Evolutionary conservation across 2,113 vertebrate genomes (phyloP).

Genomic region (Cyprinodon tularosa): DNA sequence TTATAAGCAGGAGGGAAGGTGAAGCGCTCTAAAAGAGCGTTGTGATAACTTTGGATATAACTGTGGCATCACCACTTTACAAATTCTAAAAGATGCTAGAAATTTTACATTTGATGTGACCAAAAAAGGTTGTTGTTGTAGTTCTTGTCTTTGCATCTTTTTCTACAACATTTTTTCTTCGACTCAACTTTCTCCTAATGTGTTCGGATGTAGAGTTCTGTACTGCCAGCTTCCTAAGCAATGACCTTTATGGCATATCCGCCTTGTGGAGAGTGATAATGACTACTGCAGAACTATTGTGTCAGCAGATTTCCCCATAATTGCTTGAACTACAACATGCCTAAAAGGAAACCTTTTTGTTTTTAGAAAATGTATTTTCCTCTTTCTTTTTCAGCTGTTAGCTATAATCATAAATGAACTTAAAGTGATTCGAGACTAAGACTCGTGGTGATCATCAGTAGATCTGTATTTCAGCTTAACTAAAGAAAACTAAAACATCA

Average conservation of each 20-base stretch:
- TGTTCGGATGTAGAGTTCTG: not conserved
- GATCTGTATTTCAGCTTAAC: not conserved
- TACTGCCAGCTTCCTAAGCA: not conserved
- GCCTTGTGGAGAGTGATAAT: not conserved
- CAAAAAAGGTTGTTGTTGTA: too few species aligned
- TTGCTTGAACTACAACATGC: not conserved
- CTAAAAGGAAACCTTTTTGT: not conserved
- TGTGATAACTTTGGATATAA: not conserved
- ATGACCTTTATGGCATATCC: not conserved
- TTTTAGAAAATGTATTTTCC: not conserved
- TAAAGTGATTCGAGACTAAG: too few species aligned
- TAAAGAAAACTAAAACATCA: not conserved
- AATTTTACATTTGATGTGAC: not conserved
- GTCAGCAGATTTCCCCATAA: not conserved
- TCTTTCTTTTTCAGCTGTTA: too few species aligned
- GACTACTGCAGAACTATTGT: too few species aligned
- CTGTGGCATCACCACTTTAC: not conserved
- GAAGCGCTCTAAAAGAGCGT: not conserved
- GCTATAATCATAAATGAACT: too few species aligned
- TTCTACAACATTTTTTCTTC: too few species aligned
- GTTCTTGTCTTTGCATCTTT: too few species aligned
- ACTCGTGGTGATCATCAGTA: too few species aligned
- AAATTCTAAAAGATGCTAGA: not conserved
- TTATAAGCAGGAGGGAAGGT: not conserved
- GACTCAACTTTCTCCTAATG: too few species aligned